Evolutionary conservation across 2,888 invertebrate genomes (phyloP), one percentile per base, ranked within the genome.

Genomic region (Leptogaster cylindrica): DNA sequence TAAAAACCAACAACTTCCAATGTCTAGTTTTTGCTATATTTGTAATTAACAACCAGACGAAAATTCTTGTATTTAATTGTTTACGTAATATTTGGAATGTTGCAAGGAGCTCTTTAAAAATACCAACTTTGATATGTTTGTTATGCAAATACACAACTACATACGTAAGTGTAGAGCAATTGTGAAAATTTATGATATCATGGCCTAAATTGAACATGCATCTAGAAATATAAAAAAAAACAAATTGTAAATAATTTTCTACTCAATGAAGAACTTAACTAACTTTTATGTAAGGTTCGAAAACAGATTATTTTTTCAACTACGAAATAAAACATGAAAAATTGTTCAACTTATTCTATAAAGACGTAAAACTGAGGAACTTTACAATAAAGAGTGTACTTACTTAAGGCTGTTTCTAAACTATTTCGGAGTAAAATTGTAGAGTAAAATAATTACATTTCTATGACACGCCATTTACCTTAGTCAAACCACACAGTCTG

Each of bases 401-500:
- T 71, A 70, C 55, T 66, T 68, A 70, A 68, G 71, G 71, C 71
- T 71, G 71, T 70, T 71, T 67, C 61, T 52, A 71, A n/a, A 71
- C 70, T 68, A 71, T 44, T 61, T 61, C 44, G 44, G 25, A 44
- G 25, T 7, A 48, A 48, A 44, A 36, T 61, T 61, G 44, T 61
- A 61, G 61, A 44, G 16, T 61, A 61, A 61, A 44, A 20, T 10
- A 44, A 61, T 25, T 27, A 44, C 41, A 44, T 61, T 61, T 61
- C 61, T 44, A 61, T 44, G 28, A 61, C 16, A 44, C 61, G 44
- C 44, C 61, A 61, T 44, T 61, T 44, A 44, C 44, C n/a, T 41
- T 28, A 55, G 31, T 61, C 44, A 41, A 25, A 20, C 28, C 61
- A 27, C 61, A 55, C 23, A 44, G 25, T 8, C 10, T 28, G 14